A percentile compares a stretch with the other conserved stretches of the same genome.
phyloP scores from a whole-genome alignment of 2,888 invertebrate species.

The Sepiola atlantica region DNA sequence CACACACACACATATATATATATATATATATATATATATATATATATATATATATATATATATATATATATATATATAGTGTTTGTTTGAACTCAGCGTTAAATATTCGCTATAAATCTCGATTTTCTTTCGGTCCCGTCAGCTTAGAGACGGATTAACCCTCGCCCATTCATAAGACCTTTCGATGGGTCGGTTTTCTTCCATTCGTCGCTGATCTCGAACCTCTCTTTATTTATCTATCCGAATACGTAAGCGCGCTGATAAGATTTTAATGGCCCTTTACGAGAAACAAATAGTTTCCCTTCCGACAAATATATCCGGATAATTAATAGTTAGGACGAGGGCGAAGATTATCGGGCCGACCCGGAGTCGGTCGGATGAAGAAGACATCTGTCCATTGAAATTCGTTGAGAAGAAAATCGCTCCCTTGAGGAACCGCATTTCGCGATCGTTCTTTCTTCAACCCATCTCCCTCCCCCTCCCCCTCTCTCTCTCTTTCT shows the following conservation, averaged over 20 bases:
- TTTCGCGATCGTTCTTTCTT: not conserved
- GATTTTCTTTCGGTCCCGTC: not conserved
- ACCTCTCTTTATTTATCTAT: not conserved
- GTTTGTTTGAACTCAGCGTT: not conserved
- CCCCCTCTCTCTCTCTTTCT: no score
- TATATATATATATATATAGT: not conserved
- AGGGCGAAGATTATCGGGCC: not conserved
- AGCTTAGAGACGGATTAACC: not conserved
- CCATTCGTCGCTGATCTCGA: not conserved
- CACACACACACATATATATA: no score
- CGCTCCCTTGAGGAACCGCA: not conserved
- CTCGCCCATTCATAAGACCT: not conserved
- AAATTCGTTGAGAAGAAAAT: not conserved
- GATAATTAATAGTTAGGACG: not conserved
- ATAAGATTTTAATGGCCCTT: conserved; percentile 13
- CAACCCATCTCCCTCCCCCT: not conserved
- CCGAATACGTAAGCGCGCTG: not conserved
- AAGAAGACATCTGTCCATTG: conserved; percentile 13
- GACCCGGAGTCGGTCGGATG: not conserved
- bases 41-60: no score
- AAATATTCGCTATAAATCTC: not conserved
- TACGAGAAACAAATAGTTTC: not conserved
- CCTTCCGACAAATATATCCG: not conserved
- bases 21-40: no score
- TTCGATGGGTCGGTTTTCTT: not conserved